Conservation (phyloP, 2,797 vertebrate species). For the Ataeniobius toweri region DNA sequence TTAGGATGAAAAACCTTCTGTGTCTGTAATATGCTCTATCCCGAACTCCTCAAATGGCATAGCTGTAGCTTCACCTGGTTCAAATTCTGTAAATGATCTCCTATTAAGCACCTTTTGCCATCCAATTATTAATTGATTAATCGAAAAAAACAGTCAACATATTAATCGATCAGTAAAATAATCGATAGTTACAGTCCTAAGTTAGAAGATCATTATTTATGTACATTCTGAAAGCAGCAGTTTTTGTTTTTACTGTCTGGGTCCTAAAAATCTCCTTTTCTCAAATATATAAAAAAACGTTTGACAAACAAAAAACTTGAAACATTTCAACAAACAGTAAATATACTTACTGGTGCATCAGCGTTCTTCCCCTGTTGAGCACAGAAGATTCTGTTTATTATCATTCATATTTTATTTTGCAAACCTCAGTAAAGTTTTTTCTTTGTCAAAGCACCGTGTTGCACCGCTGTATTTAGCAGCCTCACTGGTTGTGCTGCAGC, state of each 20-base stretch:
- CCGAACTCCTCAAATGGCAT: too few relatives aligned
- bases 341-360: constrained; percentile 59
- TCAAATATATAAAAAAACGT: background rate
- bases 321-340: background rate
- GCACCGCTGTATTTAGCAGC: background rate
- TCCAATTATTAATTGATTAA: too few relatives aligned
- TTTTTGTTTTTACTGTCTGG: background rate
- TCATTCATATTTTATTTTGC: background rate
- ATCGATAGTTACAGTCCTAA: too few relatives aligned
- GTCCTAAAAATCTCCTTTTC: background rate
- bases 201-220: background rate
- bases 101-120: too few relatives aligned
- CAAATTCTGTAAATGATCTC: too few relatives aligned
- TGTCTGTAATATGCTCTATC: too few relatives aligned
- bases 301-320: background rate
- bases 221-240: background rate
- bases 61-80: too few relatives aligned
- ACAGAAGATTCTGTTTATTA: constrained; percentile 22
- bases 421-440: background rate
- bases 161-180: too few relatives aligned
- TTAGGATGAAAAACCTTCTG: too few relatives aligned
- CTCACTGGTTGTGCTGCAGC: too few relatives aligned
- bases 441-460: background rate
- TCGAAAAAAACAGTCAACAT: too few relatives aligned
- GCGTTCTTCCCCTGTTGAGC: constrained; percentile 53